Base-by-base conservation (phyloP, 2,888 invertebrate genomes). In the Drosophila mercatorum region DNA sequence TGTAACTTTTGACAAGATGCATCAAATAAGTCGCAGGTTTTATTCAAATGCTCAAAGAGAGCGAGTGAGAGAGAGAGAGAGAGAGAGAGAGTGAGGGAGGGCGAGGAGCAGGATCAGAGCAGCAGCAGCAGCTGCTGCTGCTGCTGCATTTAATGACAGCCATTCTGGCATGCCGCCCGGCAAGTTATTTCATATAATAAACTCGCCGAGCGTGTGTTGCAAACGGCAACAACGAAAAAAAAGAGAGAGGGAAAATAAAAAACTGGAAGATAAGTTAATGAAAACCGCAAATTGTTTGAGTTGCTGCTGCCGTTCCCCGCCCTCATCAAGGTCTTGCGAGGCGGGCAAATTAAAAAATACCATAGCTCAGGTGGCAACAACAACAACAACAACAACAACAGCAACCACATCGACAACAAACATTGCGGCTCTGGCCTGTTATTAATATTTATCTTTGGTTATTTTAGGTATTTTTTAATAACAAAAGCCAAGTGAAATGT, bases 401-500 rank as follows among this genome's bases (percentile, higher is more conserved):
- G 28, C 31, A 44, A 44, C 66, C 72, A 55, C 68, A 61, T 62
- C 49, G 65, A 62, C 17, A 75, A 74, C 62, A 74, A 52, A 47
- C 59, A 64, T 46, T 72, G 67, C 34, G 68, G 77, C 84, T 80
- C 74, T 64, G 74, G 83, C 85, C 77, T 77, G 82, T 87, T 87
- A 87, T 87, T 87, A 87, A 87, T 89, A 87, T 87, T 89, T 87
- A 87, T 87, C 88, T 87, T 89, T 84, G 78, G 85, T 81, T 89
- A 87, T 89, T 89, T 87, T 80, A 85, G 85, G 83, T 78, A 89
- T 89, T 89, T 89, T 83, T 89, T 87, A 89, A 89, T 84, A 87
- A 87, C 80, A 84, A 80, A 76, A 83, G 67, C 78, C 75, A 74
- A 83, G 77, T 70, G 69, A 83, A 85, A 81, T 86, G 78, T 81